phyloP scores from a whole-genome alignment of 2,113 vertebrate species.

The Chrysochloris asiatica region DNA sequence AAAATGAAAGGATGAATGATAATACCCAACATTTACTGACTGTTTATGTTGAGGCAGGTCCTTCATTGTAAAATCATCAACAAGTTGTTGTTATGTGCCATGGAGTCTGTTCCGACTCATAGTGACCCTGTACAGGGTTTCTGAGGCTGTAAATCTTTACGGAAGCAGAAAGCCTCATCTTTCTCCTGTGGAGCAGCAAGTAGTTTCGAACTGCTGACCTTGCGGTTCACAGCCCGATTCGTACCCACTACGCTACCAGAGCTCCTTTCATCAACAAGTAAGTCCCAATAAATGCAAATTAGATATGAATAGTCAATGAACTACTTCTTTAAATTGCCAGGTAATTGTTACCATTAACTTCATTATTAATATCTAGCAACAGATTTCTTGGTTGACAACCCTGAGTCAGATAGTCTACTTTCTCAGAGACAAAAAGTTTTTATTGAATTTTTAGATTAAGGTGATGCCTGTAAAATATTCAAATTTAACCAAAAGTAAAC shows the following conservation, averaged over 20 bases:
- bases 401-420: not conserved
- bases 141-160: too few relatives aligned
- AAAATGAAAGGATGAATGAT: not conserved
- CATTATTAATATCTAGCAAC: not conserved
- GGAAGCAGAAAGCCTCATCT: too few relatives aligned
- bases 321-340: not conserved
- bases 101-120: too few relatives aligned
- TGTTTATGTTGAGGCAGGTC: not conserved
- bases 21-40: not conserved
- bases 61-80: not conserved
- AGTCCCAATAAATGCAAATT: not conserved
- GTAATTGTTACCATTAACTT: not conserved
- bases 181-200: too few relatives aligned
- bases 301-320: not conserved
- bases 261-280: not conserved
- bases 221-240: too few relatives aligned
- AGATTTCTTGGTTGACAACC: not conserved
- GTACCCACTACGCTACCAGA: too few relatives aligned
- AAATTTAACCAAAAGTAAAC: not conserved
- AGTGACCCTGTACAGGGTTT: too few relatives aligned
- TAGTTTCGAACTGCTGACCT: too few relatives aligned
- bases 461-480: slow-evolving; percentile 17
- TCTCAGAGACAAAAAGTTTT: not conserved
- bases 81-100: too few relatives aligned
- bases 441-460: slow-evolving; percentile 39